phyloP scores from a whole-genome alignment of 2,113 vertebrate species.

The Ochotona curzoniae region DNA sequence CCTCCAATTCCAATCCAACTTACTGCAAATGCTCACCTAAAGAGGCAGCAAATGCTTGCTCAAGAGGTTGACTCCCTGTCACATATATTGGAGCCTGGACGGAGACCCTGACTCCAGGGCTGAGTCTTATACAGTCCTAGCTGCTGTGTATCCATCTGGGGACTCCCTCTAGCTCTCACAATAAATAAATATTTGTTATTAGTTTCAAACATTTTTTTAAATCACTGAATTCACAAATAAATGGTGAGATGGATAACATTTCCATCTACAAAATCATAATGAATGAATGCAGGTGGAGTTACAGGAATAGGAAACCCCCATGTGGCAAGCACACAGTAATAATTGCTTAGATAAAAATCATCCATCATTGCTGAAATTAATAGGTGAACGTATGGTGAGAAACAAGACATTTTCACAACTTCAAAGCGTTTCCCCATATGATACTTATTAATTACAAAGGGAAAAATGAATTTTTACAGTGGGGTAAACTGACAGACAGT shows the following conservation, averaged over 20 bases:
- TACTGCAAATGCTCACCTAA: too few species aligned
- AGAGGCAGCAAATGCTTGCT: too few species aligned
- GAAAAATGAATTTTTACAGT: conserved; percentile 53
- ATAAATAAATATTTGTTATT: too few species aligned
- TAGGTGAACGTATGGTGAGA: conserved; percentile 52
- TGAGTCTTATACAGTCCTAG: too few species aligned
- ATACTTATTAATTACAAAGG: conserved; percentile 72
- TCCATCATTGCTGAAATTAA: conserved; percentile 32
- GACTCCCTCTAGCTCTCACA: too few species aligned
- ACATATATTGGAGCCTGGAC: too few species aligned
- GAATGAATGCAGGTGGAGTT: neutral
- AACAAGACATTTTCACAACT: conserved; percentile 35
- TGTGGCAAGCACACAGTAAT: neutral
- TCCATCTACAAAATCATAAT: conserved; percentile 6
- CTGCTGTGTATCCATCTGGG: too few species aligned
- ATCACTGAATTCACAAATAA: neutral
- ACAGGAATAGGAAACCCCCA: conserved; percentile 29
- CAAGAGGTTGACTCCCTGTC: too few species aligned
- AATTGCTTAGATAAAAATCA: conserved; percentile 57
- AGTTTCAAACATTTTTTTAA: too few species aligned
- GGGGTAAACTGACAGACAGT: conserved; percentile 33
- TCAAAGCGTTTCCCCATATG: conserved; percentile 48
- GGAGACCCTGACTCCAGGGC: too few species aligned
- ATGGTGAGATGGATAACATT: neutral
- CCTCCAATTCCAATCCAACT: too few species aligned